These are phyloP conservation scores for Theristus sp. DNA, from an alignment of 2,888 invertebrate genomes.

Conservation along the genomic window DNA sequence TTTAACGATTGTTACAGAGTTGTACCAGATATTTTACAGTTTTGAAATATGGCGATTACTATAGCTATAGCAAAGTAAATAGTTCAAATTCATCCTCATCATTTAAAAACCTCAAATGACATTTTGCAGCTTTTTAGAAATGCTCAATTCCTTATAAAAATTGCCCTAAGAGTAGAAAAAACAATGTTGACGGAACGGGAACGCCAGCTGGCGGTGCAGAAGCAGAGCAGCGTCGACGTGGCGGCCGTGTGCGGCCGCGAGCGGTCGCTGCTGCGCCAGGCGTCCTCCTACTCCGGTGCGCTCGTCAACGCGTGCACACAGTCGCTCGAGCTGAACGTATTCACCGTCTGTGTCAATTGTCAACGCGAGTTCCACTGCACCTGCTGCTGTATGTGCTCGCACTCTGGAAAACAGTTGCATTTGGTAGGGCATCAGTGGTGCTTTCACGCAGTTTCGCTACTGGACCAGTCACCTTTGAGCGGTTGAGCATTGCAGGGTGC, in stretches of 20 bases:
- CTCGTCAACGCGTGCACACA: not conserved
- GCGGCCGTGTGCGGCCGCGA: not conserved
- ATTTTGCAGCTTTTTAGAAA: conserved; percentile 1
- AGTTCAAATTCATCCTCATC: too few species aligned
- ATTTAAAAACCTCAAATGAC: not conserved
- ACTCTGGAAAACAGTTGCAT: conserved; percentile 7
- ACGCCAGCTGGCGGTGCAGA: not conserved
- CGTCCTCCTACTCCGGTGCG: not conserved
- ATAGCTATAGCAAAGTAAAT: too few species aligned
- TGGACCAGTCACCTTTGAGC: too few species aligned
- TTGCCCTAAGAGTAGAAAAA: too few species aligned
- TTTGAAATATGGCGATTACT: too few species aligned
- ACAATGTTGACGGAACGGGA: not conserved
- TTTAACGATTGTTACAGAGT: too few species aligned
- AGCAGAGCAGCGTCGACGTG: not conserved
- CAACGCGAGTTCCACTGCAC: conserved; percentile 15
- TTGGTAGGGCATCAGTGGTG: too few species aligned
- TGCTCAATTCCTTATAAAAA: too few species aligned
- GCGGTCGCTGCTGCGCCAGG: not conserved
- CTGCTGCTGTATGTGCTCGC: conserved; percentile 15
- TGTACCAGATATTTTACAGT: too few species aligned
- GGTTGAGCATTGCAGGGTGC: too few species aligned
- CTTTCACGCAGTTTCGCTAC: too few species aligned
- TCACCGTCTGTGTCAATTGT: conserved; percentile 14
- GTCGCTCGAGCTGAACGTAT: conserved; percentile 12